These are phyloP conservation scores for Notarius quadriscutis DNA, from an alignment of 2,113 vertebrate species.

Conservation along the genomic window DNA sequence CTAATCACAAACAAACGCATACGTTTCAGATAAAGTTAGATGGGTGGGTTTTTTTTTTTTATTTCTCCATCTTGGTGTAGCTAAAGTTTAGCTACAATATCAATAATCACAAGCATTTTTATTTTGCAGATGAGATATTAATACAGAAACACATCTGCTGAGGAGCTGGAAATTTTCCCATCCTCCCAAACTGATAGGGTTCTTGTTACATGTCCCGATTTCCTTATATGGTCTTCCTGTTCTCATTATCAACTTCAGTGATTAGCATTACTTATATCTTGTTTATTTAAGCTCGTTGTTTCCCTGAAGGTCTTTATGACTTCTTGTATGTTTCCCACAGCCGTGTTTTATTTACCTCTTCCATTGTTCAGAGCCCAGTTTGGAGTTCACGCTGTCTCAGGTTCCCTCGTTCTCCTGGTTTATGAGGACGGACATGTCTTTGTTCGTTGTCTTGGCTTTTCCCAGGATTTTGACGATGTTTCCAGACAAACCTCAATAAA, in stretches of 20 bases:
- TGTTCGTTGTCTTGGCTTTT: not conserved
- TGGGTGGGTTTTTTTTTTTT: no score
- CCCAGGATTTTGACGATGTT: not conserved
- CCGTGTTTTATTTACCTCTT: conserved; percentile 13
- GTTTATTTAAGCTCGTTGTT: not conserved
- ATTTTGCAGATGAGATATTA: not conserved
- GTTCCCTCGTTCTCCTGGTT: conserved; percentile 5
- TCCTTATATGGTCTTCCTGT: conserved; percentile 14
- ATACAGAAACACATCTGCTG: not conserved
- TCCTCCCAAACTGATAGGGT: not conserved
- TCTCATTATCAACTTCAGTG: not conserved
- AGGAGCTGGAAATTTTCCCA: not conserved
- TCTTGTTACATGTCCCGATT: not conserved
- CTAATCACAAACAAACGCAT: not conserved
- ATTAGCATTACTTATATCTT: not conserved
- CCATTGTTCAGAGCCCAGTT: not conserved
- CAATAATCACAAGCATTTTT: not conserved
- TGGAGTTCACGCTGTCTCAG: not conserved
- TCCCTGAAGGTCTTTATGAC: not conserved
- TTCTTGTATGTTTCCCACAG: not conserved
- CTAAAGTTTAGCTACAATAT: not conserved
- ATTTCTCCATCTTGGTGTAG: not conserved
- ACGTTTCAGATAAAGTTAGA: not conserved
- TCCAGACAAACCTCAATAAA: conserved; percentile 19
- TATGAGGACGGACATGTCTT: conserved; percentile 3